Conservation (phyloP, 2,888 invertebrate species). For the Cheilosia vulpina region DNA sequence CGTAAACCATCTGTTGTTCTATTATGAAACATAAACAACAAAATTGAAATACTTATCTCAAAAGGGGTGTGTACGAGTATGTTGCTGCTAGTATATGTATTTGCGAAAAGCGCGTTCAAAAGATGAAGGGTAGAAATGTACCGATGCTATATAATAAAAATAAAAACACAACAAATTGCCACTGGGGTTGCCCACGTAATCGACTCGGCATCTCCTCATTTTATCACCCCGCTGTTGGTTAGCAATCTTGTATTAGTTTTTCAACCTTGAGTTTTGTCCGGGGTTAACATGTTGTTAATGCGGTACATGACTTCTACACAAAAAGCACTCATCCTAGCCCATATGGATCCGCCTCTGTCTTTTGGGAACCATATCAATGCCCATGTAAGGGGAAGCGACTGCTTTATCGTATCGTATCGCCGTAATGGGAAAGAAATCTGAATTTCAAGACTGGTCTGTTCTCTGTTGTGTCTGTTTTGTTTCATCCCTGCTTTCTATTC, state of each 20-base stretch:
- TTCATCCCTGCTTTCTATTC: slow-evolving; percentile 28
- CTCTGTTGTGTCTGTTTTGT: not conserved
- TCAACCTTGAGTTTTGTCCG: slow-evolving; percentile 76
- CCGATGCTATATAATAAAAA: slow-evolving; percentile 81
- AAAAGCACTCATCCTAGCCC: slow-evolving; percentile 70
- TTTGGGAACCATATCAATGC: slow-evolving; percentile 82
- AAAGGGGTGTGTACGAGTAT: slow-evolving; percentile 6
- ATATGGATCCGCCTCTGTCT: slow-evolving; percentile 78
- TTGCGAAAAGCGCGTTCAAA: slow-evolving; percentile 24
- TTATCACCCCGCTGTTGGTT: slow-evolving; percentile 69
- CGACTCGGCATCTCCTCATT: slow-evolving; percentile 81
- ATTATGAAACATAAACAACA: slow-evolving; percentile 77
- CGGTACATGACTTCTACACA: slow-evolving; percentile 78
- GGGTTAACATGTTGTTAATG: slow-evolving; percentile 83
- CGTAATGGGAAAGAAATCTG: slow-evolving; percentile 74
- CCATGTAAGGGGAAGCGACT: slow-evolving; percentile 64
- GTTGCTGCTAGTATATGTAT: not conserved
- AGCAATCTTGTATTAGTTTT: slow-evolving; percentile 75
- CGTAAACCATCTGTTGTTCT: slow-evolving; percentile 80
- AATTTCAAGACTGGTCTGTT: slow-evolving; percentile 54
- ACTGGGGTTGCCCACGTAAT: slow-evolving; percentile 84
- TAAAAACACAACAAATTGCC: slow-evolving; percentile 83
- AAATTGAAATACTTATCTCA: slow-evolving; percentile 68
- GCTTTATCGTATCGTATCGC: not conserved
- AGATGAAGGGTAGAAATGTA: slow-evolving; percentile 74